phyloP scores from a whole-genome alignment of 1,140 invertebrate species.

The Zaprionus tsacasi region DNA sequence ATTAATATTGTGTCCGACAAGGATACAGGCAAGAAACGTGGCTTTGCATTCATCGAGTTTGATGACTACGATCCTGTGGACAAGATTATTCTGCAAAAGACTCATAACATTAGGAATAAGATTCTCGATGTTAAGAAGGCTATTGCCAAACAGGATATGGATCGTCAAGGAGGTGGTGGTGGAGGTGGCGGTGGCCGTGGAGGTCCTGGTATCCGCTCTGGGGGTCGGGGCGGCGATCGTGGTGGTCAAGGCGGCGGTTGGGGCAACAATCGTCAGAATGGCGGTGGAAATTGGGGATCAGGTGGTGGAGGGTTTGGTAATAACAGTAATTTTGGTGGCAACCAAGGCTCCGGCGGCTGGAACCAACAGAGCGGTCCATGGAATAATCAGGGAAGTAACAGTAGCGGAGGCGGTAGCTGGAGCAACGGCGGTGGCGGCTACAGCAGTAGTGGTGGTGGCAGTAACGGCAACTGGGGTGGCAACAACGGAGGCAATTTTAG shows the following conservation, averaged over 20 bases:
- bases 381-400: constrained; percentile 66
- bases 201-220: constrained; percentile 53
- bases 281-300: constrained; percentile 84
- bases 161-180: constrained; percentile 84
- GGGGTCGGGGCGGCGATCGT: constrained; percentile 66
- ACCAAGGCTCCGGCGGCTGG: constrained; percentile 67
- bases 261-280: constrained; percentile 78
- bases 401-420: constrained; percentile 77
- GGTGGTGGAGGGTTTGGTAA: constrained; percentile 84
- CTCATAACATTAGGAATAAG: constrained; percentile 90
- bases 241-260: constrained; percentile 71
- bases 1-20: constrained; percentile 96
- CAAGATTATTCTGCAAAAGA: constrained; percentile 93
- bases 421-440: constrained; percentile 79
- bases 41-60: constrained; percentile 98
- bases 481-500: constrained; percentile 87
- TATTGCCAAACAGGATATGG: constrained; percentile 89
- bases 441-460: constrained; percentile 48
- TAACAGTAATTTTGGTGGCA: constrained; percentile 67
- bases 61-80: constrained; percentile 98
- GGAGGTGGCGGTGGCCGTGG: constrained; percentile 55
- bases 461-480: constrained; percentile 54
- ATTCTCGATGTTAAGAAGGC: constrained; percentile 93
- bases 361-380: constrained; percentile 72
- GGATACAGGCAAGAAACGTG: constrained; percentile 95